phyloP scores from a whole-genome alignment of 1,140 invertebrate genomes.

The Lasioglossum albipes region DNA sequence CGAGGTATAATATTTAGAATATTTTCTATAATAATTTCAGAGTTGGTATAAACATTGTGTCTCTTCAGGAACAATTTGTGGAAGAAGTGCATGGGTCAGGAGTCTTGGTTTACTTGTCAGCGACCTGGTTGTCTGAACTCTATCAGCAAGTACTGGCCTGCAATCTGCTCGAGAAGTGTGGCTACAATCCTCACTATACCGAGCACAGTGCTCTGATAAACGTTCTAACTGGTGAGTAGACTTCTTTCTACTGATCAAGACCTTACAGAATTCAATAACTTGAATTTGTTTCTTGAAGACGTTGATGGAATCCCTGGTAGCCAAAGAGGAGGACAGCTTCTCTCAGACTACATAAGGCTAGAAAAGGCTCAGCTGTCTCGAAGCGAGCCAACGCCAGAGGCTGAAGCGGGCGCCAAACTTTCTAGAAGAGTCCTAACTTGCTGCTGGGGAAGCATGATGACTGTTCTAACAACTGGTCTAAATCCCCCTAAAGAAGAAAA shows the following conservation, averaged over 20 bases:
- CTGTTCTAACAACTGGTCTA: constrained; percentile 90
- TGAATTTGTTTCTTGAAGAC: constrained; percentile 78
- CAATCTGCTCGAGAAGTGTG: constrained; percentile 87
- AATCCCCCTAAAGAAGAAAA: constrained; percentile 77
- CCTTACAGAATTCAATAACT: too few species aligned
- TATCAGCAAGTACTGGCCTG: constrained; percentile 91
- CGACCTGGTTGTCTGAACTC: constrained; percentile 94
- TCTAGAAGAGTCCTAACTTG: constrained; percentile 89
- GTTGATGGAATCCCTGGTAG: constrained; percentile 89
- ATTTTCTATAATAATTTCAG: not conserved
- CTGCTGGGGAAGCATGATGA: constrained; percentile 94
- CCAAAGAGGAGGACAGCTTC: constrained; percentile 85
- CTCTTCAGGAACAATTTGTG: constrained; percentile 89
- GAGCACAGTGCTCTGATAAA: constrained; percentile 87
- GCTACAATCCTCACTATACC: constrained; percentile 81
- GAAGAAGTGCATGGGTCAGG: constrained; percentile 94
- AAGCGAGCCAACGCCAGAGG: constrained; percentile 85
- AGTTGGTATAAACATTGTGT: not conserved
- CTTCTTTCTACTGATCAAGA: too few species aligned
- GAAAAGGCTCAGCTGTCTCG: constrained; percentile 85
- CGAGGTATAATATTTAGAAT: constrained; percentile 80
- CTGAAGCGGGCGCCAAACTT: constrained; percentile 85
- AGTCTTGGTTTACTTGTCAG: constrained; percentile 93
- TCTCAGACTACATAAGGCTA: constrained; percentile 91
- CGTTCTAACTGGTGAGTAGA: constrained; percentile 85